Base-by-base conservation (phyloP, 2,113 vertebrate species). In the Pandion haliaetus region DNA sequence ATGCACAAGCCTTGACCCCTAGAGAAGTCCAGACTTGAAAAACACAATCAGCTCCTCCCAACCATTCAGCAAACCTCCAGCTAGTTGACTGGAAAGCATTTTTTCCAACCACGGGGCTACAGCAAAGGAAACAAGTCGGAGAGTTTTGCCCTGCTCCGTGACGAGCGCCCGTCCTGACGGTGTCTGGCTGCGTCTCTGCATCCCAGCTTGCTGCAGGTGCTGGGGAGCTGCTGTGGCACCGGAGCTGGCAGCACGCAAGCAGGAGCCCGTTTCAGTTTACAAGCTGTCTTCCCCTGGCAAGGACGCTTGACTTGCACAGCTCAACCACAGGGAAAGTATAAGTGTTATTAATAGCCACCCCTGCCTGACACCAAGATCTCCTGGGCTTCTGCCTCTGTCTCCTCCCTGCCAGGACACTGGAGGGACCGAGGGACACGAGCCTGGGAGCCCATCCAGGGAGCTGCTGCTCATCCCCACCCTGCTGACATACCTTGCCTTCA, bases 331-430 rank as follows among this genome's bases (percentile, higher is more conserved):
- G 36, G 36, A 88, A 92, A 93, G 40, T 29, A 44, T 40, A 82
- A 77, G 31, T 34, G 69, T 71, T 97, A 96, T 93, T 95, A 96
- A 96, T 69, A 97, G 86, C 38, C 55, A 81, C 19, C 62, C 34
- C 72, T 69, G 38, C 9, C 0, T 74, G 88, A 94, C 69, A 86
- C 61, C 57, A 67, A 76, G 36, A 90, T 78, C 72, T 90, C 85
- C 69, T 58, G 65, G 65, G 58, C 36, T 86, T 88, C 57, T 81
- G 44, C 54, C 61, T 73, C 78, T 72, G 79, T 34, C 12, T 69
- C 65, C 66, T 72, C 63, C 61, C 82, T 82, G 79, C 67, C 88
- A 93, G 45, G 29, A 57, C 42, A 65, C n/a, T 0, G 0, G 38
- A 62, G 38, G 25, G 36, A 76, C 50, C 2, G 6, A 87, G 26